phyloP scores from a whole-genome alignment of 2,113 vertebrate species.

The Pterocles gutturalis region DNA sequence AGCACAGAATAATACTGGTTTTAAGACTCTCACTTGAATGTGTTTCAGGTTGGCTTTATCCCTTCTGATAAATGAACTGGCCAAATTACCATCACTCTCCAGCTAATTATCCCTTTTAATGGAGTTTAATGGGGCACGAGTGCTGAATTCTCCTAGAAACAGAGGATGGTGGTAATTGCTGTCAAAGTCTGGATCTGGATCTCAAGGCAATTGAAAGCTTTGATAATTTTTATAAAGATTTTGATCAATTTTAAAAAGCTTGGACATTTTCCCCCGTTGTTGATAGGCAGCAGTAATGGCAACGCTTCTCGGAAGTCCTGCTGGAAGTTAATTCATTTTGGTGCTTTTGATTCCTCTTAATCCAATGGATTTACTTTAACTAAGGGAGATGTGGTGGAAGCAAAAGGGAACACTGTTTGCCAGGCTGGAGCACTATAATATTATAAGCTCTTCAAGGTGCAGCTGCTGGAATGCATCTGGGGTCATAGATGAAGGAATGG shows the following conservation, averaged over 20 bases:
- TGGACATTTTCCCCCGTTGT: background rate
- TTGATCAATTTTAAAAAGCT: background rate
- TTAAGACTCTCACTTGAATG: background rate
- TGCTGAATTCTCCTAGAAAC: background rate
- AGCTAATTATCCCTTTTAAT: constrained; percentile 4
- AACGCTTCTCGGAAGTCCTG: background rate
- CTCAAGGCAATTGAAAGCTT: background rate
- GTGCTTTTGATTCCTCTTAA: background rate
- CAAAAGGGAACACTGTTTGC: background rate
- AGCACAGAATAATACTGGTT: background rate
- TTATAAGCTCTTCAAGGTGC: background rate
- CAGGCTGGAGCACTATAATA: background rate
- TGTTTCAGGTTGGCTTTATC: background rate
- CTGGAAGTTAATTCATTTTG: background rate
- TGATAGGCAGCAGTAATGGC: background rate
- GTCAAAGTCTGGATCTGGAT: background rate
- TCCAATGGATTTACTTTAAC: background rate
- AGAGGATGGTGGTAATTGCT: background rate
- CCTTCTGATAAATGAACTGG: constrained; percentile 26
- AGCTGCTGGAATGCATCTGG: background rate
- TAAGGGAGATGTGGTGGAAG: background rate
- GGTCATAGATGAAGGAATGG: accelerated
- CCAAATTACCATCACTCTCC: constrained; percentile 18
- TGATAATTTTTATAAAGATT: background rate
- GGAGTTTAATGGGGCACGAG: background rate